These are phyloP conservation scores for Petrocephalus sullivani DNA, from an alignment of 2,797 vertebrate genomes.

Conservation along the genomic window DNA sequence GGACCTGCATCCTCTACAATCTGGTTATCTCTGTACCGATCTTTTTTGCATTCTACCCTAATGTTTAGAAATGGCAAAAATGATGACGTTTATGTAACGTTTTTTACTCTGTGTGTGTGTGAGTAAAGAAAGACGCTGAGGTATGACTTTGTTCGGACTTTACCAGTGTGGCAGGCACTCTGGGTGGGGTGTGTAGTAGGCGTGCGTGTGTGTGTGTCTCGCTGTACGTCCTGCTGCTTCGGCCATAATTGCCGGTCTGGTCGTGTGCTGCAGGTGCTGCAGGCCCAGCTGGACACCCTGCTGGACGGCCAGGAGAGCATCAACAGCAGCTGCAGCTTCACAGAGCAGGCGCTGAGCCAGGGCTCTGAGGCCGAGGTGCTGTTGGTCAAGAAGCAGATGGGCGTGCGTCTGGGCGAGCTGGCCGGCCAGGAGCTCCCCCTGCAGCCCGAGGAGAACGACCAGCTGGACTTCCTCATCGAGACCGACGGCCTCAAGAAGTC, in stretches of 20 bases:
- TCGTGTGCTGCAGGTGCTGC: slow-evolving; percentile 73
- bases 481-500: slow-evolving; percentile 92
- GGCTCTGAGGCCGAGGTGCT: slow-evolving; percentile 92
- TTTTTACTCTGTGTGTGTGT: no score
- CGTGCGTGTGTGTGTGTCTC: not conserved
- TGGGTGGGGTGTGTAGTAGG: not conserved
- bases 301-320: slow-evolving; percentile 89
- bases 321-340: slow-evolving; percentile 88
- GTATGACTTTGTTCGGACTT: no score
- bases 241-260: not conserved
- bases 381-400: slow-evolving; percentile 95
- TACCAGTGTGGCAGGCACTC: no score
- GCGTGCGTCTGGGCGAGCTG: slow-evolving; percentile 81
- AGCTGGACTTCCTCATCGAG: slow-evolving; percentile 87
- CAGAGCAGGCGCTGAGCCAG: slow-evolving; percentile 84
- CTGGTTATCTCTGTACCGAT: no score
- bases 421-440: slow-evolving; percentile 78
- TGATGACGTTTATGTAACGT: no score
- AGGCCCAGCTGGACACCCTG: slow-evolving; percentile 82
- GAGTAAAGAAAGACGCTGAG: no score
- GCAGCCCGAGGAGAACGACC: slow-evolving; percentile 86
- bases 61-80: no score
- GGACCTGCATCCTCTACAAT: no score
- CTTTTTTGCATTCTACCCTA: no score
- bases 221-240: not conserved